Conservation (phyloP, 2,888 invertebrate genomes). For the Mechanitis messenoides region DNA sequence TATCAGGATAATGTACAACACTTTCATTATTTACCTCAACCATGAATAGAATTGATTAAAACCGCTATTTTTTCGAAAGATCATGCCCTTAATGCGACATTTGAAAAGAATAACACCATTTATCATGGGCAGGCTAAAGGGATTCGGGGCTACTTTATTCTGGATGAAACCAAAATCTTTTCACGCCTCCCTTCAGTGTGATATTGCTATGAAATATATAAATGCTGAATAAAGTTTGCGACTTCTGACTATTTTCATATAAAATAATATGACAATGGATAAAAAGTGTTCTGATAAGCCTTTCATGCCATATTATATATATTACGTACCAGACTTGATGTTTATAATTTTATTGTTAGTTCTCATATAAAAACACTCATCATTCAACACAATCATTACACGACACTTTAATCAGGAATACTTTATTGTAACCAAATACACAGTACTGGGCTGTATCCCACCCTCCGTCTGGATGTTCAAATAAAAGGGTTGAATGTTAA, state of each 20-base stretch:
- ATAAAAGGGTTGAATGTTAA: conserved; percentile 53
- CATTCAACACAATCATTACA: no score
- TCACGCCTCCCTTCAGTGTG: conserved; percentile 53
- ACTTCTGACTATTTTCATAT: not conserved
- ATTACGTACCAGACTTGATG: no score
- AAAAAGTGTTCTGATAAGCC: conserved; percentile 27
- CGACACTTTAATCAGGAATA: conserved; percentile 43
- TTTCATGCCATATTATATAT: no score
- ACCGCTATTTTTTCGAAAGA: conserved; percentile 36
- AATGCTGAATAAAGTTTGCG: not conserved
- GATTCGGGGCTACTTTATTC: conserved; percentile 57
- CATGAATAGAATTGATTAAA: conserved; percentile 20
- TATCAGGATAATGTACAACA: not conserved
- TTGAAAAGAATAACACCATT: conserved; percentile 68
- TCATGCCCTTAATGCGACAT: conserved; percentile 56
- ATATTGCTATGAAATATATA: conserved; percentile 45
- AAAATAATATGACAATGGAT: conserved; percentile 23
- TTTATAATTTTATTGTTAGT: not conserved
- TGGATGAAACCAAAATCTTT: conserved; percentile 62
- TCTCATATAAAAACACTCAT: no score
- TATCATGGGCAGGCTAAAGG: conserved; percentile 65
- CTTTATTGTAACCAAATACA: conserved; percentile 49
- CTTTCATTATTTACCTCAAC: conserved; percentile 7
- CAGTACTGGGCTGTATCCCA: conserved; percentile 38
- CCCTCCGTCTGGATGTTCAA: conserved; percentile 46